Evolutionary conservation across 1,140 invertebrate species (phyloP), one percentile per base, ranked within the genome.

Genomic region (Popillia japonica): DNA sequence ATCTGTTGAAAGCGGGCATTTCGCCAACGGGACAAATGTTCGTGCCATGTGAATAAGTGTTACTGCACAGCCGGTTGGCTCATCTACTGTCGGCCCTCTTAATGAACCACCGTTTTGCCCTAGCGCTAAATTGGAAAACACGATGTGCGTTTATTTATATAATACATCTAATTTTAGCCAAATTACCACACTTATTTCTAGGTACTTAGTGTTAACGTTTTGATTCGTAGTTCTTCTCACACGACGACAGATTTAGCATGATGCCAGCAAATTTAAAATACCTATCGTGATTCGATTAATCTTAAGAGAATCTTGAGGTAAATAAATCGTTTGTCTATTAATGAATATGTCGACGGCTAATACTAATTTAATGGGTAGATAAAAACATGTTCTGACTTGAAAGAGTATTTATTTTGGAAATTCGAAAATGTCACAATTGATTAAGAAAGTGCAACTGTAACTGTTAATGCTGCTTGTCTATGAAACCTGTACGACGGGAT

Each of bases 41-140:
- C 14, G 17, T 68, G 22, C 61, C 61, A 10, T 68, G 61, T 20
- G 61, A 68, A 68, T 68, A 68, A 22, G 61, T 68, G 23, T 68
- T 68, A 68, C 61, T 68, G 61, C 22, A 68, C 22, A 68, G 61
- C 22, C 61, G 61, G 61, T 68, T 68, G 20, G 61, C 61, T 68
- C 61, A 68, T 68, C 61, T 22, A 34, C 61, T 22, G 61, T 11
- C 61, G 61, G 61, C 22, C 48, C 61, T 68, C 61, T 68, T 68
- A 68, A 68, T 68, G 61, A 68, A 68, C 61, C 61, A 68, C 61
- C 61, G 20, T 68, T 68, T 27, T 68, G 61, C 61, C 61, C 61
- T 22, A 68, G 61, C 61, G 22, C 22, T 20, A 68, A 27, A 23
- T 23, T 68, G 61, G 61, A 68, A 68, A 68, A 68, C 61, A 22